These are phyloP conservation scores for Lasiommata megera DNA, from an alignment of 2,888 invertebrate species.

Conservation along the genomic window DNA sequence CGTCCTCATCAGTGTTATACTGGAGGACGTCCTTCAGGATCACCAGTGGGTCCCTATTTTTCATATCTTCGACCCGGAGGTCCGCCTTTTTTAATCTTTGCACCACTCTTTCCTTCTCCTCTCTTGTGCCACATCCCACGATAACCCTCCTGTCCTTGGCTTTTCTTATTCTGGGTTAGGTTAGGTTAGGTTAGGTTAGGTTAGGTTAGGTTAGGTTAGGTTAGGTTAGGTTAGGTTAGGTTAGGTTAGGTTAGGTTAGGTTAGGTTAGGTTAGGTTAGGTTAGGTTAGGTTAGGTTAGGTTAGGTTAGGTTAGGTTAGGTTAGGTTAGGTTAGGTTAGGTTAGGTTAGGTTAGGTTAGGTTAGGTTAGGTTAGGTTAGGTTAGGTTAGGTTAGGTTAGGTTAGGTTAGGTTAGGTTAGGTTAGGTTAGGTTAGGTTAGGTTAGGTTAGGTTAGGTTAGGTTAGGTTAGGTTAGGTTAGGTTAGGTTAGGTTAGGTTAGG, in stretches of 20 bases:
- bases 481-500: constrained; percentile 17
- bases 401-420: constrained; percentile 7
- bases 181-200: constrained; percentile 29
- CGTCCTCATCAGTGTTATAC: too few species aligned
- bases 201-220: constrained; percentile 24
- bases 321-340: constrained; percentile 1
- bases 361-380: constrained; percentile 6
- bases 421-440: constrained; percentile 16
- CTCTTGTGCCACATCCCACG: too few species aligned
- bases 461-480: constrained; percentile 17
- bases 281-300: constrained; percentile 17
- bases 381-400: constrained; percentile 5
- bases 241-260: neutral
- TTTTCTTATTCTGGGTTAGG: too few species aligned
- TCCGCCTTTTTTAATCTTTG: too few species aligned
- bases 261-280: constrained; percentile 20
- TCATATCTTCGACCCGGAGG: too few species aligned
- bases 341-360: constrained; percentile 5
- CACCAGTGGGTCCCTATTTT: too few species aligned
- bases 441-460: constrained; percentile 17
- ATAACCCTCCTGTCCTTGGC: too few species aligned
- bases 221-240: constrained; percentile 7
- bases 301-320: constrained; percentile 1
- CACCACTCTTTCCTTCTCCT: too few species aligned
- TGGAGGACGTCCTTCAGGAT: too few species aligned